Conservation (phyloP, 1,140 invertebrate species). For the Doryteuthis pealeii region DNA sequence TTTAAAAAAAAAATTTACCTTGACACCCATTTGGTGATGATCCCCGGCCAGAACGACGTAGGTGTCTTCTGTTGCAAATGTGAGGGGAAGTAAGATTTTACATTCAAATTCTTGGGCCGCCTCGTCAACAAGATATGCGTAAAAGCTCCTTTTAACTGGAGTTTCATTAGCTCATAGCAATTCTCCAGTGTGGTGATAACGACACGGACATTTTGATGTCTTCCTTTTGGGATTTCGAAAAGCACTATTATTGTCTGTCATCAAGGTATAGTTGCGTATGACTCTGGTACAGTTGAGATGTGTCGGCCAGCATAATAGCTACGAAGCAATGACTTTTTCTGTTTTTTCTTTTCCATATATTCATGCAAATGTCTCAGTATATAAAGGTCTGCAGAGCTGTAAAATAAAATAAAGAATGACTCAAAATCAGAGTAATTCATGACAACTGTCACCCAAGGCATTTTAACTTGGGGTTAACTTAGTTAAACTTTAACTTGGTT, state of each 20-base stretch:
- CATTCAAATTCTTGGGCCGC: constrained; percentile 52
- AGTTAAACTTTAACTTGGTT: no score
- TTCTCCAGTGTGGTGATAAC: constrained; percentile 81
- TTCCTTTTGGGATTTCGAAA: constrained; percentile 71
- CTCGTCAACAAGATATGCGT: constrained; percentile 54
- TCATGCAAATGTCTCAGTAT: constrained; percentile 75
- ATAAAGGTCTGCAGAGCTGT: constrained; percentile 67
- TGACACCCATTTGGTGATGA: constrained; percentile 40
- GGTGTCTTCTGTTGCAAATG: constrained; percentile 46
- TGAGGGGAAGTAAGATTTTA: constrained; percentile 48
- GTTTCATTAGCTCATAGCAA: constrained; percentile 59
- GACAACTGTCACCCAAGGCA: no score
- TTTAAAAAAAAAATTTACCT: no score
- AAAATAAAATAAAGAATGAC: no score
- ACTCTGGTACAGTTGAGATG: constrained; percentile 71
- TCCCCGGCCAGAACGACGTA: constrained; percentile 53
- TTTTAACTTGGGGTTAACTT: no score
- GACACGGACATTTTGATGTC: constrained; percentile 73
- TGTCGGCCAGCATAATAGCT: constrained; percentile 79
- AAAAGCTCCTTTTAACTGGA: constrained; percentile 38
- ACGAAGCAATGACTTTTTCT: constrained; percentile 51
- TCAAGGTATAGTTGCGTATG: constrained; percentile 75
- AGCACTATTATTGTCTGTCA: constrained; percentile 58
- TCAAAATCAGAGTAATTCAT: no score
- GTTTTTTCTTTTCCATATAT: constrained; percentile 32